phyloP scores from a whole-genome alignment of 2,797 vertebrate genomes.

The Pipistrellus kuhlii region DNA sequence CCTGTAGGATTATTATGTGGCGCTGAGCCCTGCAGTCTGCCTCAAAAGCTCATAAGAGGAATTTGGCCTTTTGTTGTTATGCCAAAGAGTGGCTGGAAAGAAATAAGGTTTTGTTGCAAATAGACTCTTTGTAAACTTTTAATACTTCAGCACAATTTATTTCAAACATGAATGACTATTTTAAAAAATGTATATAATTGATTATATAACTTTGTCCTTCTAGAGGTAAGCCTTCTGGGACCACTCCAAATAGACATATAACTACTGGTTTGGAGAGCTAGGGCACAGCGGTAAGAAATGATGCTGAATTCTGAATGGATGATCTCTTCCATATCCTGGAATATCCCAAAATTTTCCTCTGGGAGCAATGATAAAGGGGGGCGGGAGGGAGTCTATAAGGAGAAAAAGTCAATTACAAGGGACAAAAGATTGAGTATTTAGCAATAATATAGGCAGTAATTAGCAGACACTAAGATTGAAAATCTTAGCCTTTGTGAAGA shows the following conservation, averaged over 20 bases:
- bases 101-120: slow-evolving; percentile 76
- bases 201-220: not conserved
- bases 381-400: not conserved
- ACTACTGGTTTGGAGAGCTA: not conserved
- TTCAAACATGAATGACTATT: slow-evolving; percentile 39
- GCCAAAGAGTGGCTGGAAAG: slow-evolving; percentile 72
- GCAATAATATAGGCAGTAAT: not conserved
- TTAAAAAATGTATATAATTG: not conserved
- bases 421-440: slow-evolving; percentile 10
- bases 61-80: slow-evolving; percentile 81
- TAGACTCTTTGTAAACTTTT: slow-evolving; percentile 59
- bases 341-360: slow-evolving; percentile 31
- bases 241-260: not conserved
- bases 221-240: not conserved
- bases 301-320: not conserved
- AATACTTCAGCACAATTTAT: slow-evolving; percentile 50
- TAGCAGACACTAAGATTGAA: not conserved
- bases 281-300: slow-evolving; percentile 30
- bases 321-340: not conserved
- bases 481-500: slow-evolving; percentile 6
- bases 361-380: not conserved
- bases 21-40: slow-evolving; percentile 78
- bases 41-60: slow-evolving; percentile 76
- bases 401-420: slow-evolving; percentile 41
- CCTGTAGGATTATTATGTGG: slow-evolving; percentile 80